Base-by-base conservation (phyloP, 2,797 vertebrate species). In the Nasua narica region DNA sequence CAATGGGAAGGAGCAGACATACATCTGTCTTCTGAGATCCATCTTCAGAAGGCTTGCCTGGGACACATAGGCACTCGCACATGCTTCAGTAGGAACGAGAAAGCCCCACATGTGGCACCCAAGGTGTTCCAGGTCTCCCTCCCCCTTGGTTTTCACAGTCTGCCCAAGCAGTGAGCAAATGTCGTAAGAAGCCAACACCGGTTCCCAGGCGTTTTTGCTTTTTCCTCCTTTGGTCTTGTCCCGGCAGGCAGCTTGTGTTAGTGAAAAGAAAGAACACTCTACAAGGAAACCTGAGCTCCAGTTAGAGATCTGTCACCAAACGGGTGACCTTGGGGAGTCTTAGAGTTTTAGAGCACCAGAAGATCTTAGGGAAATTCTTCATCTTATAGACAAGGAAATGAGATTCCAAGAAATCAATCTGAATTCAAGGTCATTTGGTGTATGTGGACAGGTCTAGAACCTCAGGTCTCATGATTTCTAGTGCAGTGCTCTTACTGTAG, bases 381-480 rank as follows among this genome's bases (percentile, higher is more conserved):
- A 52, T 94, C 96, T 95, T 88, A 48, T 13, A 70, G 60, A 56
- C 35, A 88, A 88, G 50, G 29, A 92, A 95, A 74, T 81, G 77
- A 86, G 37, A 82, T 92, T 67, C 52, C 27, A 67, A 87, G 79
- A 81, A 35, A n/a, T 76, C 21, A 16, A 16, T 8, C 21, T 84
- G 58, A 65, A 78, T n/a, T 82, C n/a, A 46, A 83, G 56, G 46
- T 87, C 65, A 35, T 62, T 62, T n/a, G 67, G 23, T 67, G 4
- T 13, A 4, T 79, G 37, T 18, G 27, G 54, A 69, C 62, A 62
- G 56, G 37, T 35, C 60, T 89, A 67, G 50, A 60, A 43, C 18
- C 27, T 37, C 0, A 67, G 81, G 56, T 83, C 37, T 87, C 27
- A 9, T 19, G 43, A 72, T 69, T 93, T 79, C 43, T 10, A 40